Base-by-base conservation (phyloP, 2,113 vertebrate genomes). In the Phalacrocorax carbo region DNA sequence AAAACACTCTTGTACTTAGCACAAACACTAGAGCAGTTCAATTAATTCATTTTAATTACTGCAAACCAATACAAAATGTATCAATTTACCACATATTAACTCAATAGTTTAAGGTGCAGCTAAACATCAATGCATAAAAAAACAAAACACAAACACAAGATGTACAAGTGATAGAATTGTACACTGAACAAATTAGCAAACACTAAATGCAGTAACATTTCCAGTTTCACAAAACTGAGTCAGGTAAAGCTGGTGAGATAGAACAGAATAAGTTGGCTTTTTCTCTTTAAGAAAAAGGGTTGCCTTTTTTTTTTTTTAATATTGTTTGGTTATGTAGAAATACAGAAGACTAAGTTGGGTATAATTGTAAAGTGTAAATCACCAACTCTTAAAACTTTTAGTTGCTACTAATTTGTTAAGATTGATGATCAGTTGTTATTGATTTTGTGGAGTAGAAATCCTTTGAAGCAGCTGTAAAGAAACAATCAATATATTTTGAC, bases 11-110 rank as follows among this genome's bases (percentile, higher is more conserved):
- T 60, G 70, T 88, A 62, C 52, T 88, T 70, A 27, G 36, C 49
- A 38, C 88, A 91, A 92, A 94, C 49, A 83, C 55, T 73, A 92
- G 54, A 94, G 46, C 29, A 91, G 38, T 46, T 95, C 68, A 89
- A 91, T 93, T 91, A 93, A 89, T 68, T 88, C 34, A 42, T 58
- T 91, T 93, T 95, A 94, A 96, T 95, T 95, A 95, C 68, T 75
- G 36, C 62, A 94, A 92, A 84, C 60, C 57, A 75, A 38, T 29
- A 76, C n/a, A 82, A 85, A 94, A 90, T 66, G 7, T 77, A 88
- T 30, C 80, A 15, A 87, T 90, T 95, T 91, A 60, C 62, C 32
- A 81, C 13, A 5, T 51, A 90, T 66, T 91, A 97, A 85, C 42
- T 57, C 64, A 76, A 64, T 49, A 92, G 48, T 26, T 90, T 76